A percentile compares a stretch with the other conserved stretches of the same genome.
Conservation (phyloP, 2,797 vertebrate species). For the Trematomus bernacchii region DNA sequence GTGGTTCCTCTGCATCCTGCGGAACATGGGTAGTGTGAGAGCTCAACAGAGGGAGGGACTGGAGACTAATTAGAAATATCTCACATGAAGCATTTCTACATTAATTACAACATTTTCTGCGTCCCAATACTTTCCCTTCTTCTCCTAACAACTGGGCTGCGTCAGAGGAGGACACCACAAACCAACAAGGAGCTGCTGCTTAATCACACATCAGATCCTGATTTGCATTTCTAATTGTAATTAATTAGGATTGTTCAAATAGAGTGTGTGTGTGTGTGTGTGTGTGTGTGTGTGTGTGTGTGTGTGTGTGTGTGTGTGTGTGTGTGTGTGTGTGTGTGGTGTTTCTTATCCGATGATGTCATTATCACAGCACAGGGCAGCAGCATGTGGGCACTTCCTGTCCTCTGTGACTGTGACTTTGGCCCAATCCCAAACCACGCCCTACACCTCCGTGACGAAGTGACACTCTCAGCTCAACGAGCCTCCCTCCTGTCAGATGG, state of each 20-base stretch:
- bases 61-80: conserved; percentile 83
- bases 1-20: conserved; percentile 76
- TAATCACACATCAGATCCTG: conserved; percentile 84
- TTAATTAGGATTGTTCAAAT: conserved; percentile 78
- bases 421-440: no score
- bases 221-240: conserved; percentile 86
- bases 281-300: conserved; percentile 29
- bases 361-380: conserved; percentile 6
- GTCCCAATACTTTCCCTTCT: conserved; percentile 68
- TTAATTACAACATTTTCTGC: conserved; percentile 83
- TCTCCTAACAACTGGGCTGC: conserved; percentile 51
- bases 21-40: conserved; percentile 65
- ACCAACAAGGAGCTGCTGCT: conserved; percentile 83
- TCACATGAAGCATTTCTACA: conserved; percentile 77
- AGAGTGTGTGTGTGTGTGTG: conserved; percentile 33
- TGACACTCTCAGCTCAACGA: no score
- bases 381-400: not conserved
- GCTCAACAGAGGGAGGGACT: conserved; percentile 61
- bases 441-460: no score
- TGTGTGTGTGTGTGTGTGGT: conserved; percentile 31
- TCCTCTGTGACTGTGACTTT: no score
- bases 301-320: not conserved
- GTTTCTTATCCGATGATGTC: conserved; percentile 34
- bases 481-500: no score
- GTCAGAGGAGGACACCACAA: conserved; percentile 82